Percentiles rank a stretch among this genome's conserved stretches.
phyloP scores from a whole-genome alignment of 92 coral and sea anemone species.

The Actinernus sp. region DNA sequence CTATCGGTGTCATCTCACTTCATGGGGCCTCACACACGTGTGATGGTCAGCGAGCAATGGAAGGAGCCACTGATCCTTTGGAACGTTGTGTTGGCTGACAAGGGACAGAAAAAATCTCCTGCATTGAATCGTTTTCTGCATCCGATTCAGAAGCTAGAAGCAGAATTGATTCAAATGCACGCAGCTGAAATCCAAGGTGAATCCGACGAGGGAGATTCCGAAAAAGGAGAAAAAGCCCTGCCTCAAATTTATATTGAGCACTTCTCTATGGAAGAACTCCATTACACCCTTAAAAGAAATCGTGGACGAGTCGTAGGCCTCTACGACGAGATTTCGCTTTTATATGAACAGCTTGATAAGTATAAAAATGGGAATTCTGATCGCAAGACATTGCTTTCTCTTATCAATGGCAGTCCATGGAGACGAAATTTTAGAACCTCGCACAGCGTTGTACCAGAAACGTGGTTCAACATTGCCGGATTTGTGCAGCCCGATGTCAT shows the following conservation, averaged over 20 bases:
- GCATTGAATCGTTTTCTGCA: conserved; percentile 46
- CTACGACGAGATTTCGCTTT: conserved; percentile 64
- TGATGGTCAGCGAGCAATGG: conserved; percentile 42
- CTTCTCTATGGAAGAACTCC: conserved; percentile 62
- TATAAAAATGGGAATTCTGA: conserved; percentile 63
- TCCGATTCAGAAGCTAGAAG: conserved; percentile 38
- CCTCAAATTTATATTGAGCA: conserved; percentile 64
- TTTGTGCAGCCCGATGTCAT: conserved; percentile 68
- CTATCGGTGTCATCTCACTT: conserved; percentile 55
- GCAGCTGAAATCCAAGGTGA: no score
- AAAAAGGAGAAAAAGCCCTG: conserved; percentile 8
- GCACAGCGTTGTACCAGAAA: conserved; percentile 43
- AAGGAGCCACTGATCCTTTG: conserved; percentile 67
- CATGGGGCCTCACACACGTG: conserved; percentile 52
- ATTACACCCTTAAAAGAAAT: conserved; percentile 53
- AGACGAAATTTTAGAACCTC: conserved; percentile 43
- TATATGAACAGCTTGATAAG: conserved; percentile 62
- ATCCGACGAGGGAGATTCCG: conserved; percentile 17
- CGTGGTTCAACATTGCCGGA: conserved; percentile 63
- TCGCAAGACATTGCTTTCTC: conserved; percentile 56
- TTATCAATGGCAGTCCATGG: conserved; percentile 51
- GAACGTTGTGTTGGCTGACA: conserved; percentile 65
- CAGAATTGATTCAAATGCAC: no score
- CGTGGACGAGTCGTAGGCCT: conserved; percentile 65
- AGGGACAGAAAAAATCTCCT: conserved; percentile 71